phyloP scores from a whole-genome alignment of 2,797 vertebrate genomes.

The Kryptolebias ocellatus region DNA sequence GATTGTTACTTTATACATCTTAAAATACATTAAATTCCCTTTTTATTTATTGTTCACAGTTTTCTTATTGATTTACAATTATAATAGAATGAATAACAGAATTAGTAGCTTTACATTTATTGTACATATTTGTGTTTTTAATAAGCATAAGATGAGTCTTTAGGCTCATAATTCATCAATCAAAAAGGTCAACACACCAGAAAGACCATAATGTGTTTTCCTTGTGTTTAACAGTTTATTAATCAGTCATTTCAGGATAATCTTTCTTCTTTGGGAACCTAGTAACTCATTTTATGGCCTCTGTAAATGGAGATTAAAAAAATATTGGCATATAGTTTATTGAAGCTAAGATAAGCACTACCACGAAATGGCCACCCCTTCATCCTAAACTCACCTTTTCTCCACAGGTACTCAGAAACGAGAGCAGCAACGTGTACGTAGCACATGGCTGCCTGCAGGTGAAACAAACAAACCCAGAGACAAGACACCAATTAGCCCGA shows the following conservation, averaged over 20 bases:
- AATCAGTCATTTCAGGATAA: conserved; percentile 2
- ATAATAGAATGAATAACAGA: neutral
- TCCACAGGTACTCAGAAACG: conserved; percentile 95
- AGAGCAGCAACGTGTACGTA: conserved; percentile 97
- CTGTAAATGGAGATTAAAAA: conserved; percentile 24
- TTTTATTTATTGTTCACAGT: neutral
- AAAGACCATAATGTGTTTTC: neutral
- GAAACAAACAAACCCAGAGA: conserved; percentile 11
- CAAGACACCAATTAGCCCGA: neutral
- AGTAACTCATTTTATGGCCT: conserved; percentile 18
- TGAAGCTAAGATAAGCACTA: neutral
- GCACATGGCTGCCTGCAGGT: conserved; percentile 93
- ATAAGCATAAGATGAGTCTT: no score
- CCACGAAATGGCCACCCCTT: neutral
- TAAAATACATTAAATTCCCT: no score
- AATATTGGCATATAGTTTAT: conserved; percentile 7
- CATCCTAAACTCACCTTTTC: conserved; percentile 87
- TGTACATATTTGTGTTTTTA: no score
- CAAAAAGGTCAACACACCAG: neutral
- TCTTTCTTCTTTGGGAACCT: conserved; percentile 8
- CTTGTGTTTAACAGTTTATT: neutral
- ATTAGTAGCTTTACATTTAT: no score
- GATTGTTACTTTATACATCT: no score
- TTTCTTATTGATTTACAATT: neutral
- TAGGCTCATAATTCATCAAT: neutral